phyloP scores from a whole-genome alignment of 2,797 vertebrate species.

The Lerista edwardsae region DNA sequence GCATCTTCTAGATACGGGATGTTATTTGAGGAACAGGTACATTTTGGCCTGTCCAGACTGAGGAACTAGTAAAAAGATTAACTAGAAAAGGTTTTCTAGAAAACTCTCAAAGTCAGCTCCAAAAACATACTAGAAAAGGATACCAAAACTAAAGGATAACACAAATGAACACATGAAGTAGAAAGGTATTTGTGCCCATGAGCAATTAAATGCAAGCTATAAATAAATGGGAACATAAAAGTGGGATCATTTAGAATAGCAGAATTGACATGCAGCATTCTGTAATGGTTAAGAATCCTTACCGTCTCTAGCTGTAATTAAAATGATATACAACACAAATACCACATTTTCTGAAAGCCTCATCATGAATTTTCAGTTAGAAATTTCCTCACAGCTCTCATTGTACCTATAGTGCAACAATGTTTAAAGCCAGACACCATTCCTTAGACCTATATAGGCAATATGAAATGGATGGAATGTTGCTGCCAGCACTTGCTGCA shows the following conservation, averaged over 20 bases:
- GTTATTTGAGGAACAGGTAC: neutral
- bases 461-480: neutral
- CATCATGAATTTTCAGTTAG: neutral
- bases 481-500: neutral
- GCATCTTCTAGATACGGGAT: conserved; percentile 5
- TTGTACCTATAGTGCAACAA: neutral
- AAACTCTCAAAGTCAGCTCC: conserved; percentile 55
- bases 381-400: conserved; percentile 20
- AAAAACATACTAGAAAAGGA: conserved; percentile 72
- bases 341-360: conserved; percentile 29
- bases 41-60: neutral
- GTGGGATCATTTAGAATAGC: conserved; percentile 67
- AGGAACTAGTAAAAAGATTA: conserved; percentile 58
- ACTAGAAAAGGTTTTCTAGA: conserved; percentile 59
- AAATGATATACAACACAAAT: conserved; percentile 71
- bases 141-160: conserved; percentile 75
- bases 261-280: conserved; percentile 82
- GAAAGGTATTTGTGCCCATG: conserved; percentile 76
- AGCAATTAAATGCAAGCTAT: conserved; percentile 77
- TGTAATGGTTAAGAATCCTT: conserved; percentile 73
- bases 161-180: conserved; percentile 76
- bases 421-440: neutral
- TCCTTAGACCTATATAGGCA: neutral
- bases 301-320: conserved; percentile 77
- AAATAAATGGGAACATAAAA: conserved; percentile 72